Evolutionary conservation across 2,888 invertebrate genomes (phyloP).

Genomic region (Acanthococcus lagerstroemiae): DNA sequence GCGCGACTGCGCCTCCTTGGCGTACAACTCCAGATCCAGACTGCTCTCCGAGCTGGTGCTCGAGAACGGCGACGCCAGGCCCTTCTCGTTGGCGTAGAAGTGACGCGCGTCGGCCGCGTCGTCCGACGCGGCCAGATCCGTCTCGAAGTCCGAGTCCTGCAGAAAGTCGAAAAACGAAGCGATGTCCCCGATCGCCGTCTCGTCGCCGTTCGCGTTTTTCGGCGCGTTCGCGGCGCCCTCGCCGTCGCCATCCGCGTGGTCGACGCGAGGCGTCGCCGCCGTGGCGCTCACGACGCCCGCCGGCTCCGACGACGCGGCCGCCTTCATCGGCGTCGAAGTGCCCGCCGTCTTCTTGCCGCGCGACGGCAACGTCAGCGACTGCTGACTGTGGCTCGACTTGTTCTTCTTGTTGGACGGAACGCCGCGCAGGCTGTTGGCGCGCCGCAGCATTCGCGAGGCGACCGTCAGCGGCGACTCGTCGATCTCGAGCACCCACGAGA

Average conservation of each 20-base stretch:
- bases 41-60: slow-evolving; percentile 18
- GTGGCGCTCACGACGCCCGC: neutral
- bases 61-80: neutral
- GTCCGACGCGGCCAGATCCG: neutral
- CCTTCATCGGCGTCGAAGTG: neutral
- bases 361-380: slow-evolving; percentile 5
- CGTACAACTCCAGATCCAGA: slow-evolving; percentile 18
- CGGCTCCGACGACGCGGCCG: neutral
- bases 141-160: slow-evolving; percentile 18
- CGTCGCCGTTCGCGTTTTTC: slow-evolving; percentile 10
- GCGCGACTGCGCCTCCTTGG: neutral
- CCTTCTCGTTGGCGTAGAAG: neutral
- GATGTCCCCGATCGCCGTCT: slow-evolving; percentile 19
- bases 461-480: slow-evolving; percentile 61
- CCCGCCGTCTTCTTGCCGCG: neutral
- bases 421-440: slow-evolving; percentile 44
- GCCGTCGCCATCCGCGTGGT: neutral
- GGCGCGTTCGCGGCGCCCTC: neutral
- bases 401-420: slow-evolving; percentile 26
- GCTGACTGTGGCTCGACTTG: neutral
- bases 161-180: slow-evolving; percentile 27
- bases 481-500: slow-evolving; percentile 76
- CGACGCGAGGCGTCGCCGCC: neutral
- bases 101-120: neutral
- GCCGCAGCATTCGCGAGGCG: slow-evolving; percentile 57